These are phyloP conservation scores for Diadema setosum DNA, from an alignment of 35 echinoderm and acorn worm species.

Conservation along the genomic window DNA sequence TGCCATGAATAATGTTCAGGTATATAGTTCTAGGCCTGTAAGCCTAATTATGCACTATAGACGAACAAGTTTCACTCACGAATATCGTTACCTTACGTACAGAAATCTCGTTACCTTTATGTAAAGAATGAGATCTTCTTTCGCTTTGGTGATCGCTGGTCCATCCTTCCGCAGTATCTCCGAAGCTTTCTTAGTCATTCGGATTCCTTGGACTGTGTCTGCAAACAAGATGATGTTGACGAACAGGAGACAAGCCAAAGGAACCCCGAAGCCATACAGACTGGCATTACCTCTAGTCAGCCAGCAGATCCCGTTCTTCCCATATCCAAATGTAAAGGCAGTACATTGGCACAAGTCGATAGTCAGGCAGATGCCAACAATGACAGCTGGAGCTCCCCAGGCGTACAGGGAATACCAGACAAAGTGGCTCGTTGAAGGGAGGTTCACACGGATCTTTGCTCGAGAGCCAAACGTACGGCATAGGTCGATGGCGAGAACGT, in stretches of 20 bases:
- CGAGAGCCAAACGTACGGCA: constrained; percentile 29
- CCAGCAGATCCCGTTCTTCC: constrained; percentile 30
- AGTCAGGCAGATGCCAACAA: constrained; percentile 4
- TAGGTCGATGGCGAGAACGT: constrained; percentile 39
- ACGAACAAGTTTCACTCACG: too few relatives aligned
- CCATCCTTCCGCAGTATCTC: neutral
- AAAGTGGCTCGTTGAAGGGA: neutral
- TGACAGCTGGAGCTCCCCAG: constrained; percentile 25
- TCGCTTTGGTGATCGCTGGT: neutral
- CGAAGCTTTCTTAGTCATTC: constrained; percentile 5
- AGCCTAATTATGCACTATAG: too few relatives aligned
- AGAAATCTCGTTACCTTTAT: constrained; percentile 33
- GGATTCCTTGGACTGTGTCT: constrained; percentile 4
- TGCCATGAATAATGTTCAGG: too few relatives aligned
- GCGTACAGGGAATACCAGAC: constrained; percentile 22
- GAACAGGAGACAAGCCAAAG: constrained; percentile 21
- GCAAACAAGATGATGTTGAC: constrained; percentile 36
- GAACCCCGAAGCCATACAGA: constrained; percentile 37
- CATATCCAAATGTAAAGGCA: constrained; percentile 14
- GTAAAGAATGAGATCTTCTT: constrained; percentile 16
- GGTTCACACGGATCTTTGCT: neutral
- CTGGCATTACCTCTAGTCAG: neutral
- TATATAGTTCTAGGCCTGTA: too few relatives aligned
- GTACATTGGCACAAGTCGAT: constrained; percentile 15
- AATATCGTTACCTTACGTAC: too few relatives aligned